Evolutionary conservation across 1,140 invertebrate genomes (phyloP).

Genomic region (Diabrotica virgifera): DNA sequence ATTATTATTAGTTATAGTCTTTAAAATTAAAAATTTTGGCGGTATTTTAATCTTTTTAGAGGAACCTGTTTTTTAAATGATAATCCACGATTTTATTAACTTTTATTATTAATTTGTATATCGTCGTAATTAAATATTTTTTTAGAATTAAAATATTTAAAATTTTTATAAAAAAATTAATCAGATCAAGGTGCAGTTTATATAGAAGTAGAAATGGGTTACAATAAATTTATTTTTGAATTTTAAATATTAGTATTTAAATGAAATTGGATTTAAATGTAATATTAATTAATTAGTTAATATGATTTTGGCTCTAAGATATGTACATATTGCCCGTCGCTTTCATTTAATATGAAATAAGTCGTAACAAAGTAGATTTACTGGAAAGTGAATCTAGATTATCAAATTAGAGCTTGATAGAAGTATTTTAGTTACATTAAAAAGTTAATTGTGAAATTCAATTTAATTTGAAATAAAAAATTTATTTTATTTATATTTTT

Average conservation of each 20-base stretch:
- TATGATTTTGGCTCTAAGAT: conserved; percentile 51
- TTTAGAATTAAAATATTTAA: conserved; percentile 52
- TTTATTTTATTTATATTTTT: conserved; percentile 44
- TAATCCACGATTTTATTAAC: conserved; percentile 55
- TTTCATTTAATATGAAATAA: conserved; percentile 62
- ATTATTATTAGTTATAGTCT: conserved; percentile 53
- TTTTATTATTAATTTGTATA: conserved; percentile 56
- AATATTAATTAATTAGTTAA: conserved; percentile 46
- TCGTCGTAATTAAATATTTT: conserved; percentile 56
- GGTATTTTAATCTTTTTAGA: conserved; percentile 57
- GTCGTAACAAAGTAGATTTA: conserved; percentile 72
- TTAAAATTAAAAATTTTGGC: conserved; percentile 58
- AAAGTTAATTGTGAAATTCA: conserved; percentile 51
- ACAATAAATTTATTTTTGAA: conserved; percentile 50
- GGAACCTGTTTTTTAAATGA: conserved; percentile 59
- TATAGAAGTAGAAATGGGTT: conserved; percentile 54
- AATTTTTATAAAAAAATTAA: conserved; percentile 49
- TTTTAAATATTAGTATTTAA: conserved; percentile 43
- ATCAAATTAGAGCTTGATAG: conserved; percentile 53
- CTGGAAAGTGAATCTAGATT: conserved; percentile 63
- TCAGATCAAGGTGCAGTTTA: conserved; percentile 60
- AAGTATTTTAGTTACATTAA: conserved; percentile 60
- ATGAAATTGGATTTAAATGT: conserved; percentile 54
- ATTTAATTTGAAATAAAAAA: conserved; percentile 48
- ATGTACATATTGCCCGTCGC: conserved; percentile 68